Conservation (phyloP, 2,888 invertebrate species). For the Drosophila ochracea region DNA sequence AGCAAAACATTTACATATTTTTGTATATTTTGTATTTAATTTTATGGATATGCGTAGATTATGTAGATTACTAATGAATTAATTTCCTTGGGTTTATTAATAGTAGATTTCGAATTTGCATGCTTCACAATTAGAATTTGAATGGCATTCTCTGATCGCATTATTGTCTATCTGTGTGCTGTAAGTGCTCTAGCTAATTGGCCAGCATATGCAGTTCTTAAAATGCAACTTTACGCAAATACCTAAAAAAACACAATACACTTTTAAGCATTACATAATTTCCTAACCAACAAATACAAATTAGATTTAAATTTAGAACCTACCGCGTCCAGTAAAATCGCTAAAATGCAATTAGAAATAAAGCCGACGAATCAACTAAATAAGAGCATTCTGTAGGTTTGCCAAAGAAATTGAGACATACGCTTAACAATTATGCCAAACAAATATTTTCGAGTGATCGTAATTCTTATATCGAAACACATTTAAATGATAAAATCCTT, state of each 20-base stretch:
- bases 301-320: not conserved
- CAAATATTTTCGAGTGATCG: not conserved
- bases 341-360: not conserved
- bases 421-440: not conserved
- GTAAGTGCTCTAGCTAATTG: not conserved
- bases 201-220: not conserved
- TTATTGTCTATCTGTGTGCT: not conserved
- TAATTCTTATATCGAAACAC: not conserved
- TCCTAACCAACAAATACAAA: not conserved
- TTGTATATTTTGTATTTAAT: not conserved
- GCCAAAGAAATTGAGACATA: not conserved
- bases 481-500: not conserved
- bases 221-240: not conserved
- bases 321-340: not conserved
- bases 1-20: conserved; percentile 17
- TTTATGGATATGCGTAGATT: not conserved
- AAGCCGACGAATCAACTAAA: not conserved
- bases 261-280: not conserved
- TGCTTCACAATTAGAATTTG: not conserved
- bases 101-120: not conserved
- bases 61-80: not conserved
- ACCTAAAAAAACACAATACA: not conserved
- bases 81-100: conserved; percentile 3
- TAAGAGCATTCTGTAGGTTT: not conserved
- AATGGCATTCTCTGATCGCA: not conserved